phyloP scores from a whole-genome alignment of 1,140 invertebrate genomes.

The Drosophila simulans region DNA sequence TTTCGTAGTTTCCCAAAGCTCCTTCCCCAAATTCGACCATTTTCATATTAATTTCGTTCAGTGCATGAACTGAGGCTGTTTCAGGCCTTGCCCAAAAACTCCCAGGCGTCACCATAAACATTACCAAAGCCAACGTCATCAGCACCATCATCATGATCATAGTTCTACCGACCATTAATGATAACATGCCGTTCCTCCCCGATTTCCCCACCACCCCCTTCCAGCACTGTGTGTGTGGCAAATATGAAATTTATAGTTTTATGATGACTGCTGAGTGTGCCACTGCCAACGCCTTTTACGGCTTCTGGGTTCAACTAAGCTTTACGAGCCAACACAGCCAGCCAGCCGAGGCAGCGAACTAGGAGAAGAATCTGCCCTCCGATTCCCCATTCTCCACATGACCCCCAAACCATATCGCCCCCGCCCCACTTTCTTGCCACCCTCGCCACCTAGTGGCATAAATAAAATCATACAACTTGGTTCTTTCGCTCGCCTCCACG shows the following conservation, averaged over 20 bases:
- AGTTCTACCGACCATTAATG: constrained; percentile 78
- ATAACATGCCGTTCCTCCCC: constrained; percentile 61
- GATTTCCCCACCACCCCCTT: not conserved
- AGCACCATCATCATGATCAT: constrained; percentile 57
- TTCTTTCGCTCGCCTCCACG: constrained; percentile 48
- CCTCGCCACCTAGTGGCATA: constrained; percentile 58
- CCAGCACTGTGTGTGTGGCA: constrained; percentile 53
- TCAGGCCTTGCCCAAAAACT: constrained; percentile 54
- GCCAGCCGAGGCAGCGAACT: constrained; percentile 17
- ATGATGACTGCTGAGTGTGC: constrained; percentile 83
- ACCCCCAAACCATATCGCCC: not conserved
- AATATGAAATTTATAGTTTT: constrained; percentile 84
- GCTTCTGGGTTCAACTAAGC: constrained; percentile 78
- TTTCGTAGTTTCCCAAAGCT: too few species aligned
- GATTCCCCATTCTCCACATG: not conserved
- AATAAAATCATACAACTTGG: constrained; percentile 77
- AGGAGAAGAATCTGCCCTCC: constrained; percentile 28
- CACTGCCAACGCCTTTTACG: constrained; percentile 81
- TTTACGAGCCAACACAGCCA: constrained; percentile 67
- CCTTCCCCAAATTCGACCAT: not conserved
- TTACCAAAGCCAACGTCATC: constrained; percentile 68
- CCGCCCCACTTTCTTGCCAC: constrained; percentile 1
- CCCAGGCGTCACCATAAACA: constrained; percentile 80
- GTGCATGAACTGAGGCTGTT: constrained; percentile 22
- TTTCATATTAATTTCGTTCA: constrained; percentile 1